A percentile compares a stretch with the other conserved stretches of the same genome.
These are phyloP conservation scores for Plagodis dolabraria DNA, from an alignment of 2,888 invertebrate genomes.

Conservation along the genomic window DNA sequence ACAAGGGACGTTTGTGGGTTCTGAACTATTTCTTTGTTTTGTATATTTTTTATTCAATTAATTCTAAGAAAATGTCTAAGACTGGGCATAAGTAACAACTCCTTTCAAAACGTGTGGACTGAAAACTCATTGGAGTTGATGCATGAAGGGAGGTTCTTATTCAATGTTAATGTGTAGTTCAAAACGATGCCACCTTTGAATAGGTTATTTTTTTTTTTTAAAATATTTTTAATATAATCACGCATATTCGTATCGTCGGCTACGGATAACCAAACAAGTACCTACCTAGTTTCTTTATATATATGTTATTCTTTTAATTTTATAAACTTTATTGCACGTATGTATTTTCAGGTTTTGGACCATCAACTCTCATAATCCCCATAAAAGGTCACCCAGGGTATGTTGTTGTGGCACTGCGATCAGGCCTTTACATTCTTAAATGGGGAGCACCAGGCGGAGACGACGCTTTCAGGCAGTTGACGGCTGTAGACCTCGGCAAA, in stretches of 20 bases:
- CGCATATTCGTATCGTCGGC: not conserved
- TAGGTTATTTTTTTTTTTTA: too few relatives aligned
- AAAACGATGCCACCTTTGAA: too few relatives aligned
- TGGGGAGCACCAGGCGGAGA: conserved; percentile 14
- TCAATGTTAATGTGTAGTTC: too few relatives aligned
- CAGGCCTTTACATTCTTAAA: conserved; percentile 15
- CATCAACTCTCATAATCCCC: conserved; percentile 9
- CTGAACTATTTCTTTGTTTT: not conserved
- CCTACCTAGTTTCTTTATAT: too few relatives aligned
- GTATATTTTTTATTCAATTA: not conserved
- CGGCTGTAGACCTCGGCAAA: conserved; percentile 18
- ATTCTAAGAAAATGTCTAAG: too few relatives aligned
- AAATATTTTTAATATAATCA: too few relatives aligned
- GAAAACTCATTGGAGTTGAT: too few relatives aligned
- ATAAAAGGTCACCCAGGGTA: conserved; percentile 13
- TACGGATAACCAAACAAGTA: not conserved
- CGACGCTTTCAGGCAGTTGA: conserved; percentile 10
- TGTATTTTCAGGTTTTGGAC: conserved; percentile 7
- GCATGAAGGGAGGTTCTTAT: too few relatives aligned
- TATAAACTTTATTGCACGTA: not conserved
- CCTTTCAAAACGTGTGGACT: not conserved
- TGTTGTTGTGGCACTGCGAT: conserved; percentile 10
- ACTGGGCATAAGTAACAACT: too few relatives aligned
- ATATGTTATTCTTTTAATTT: too few relatives aligned
- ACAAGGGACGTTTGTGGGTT: conserved; percentile 14